phyloP scores from a whole-genome alignment of 2,888 invertebrate species.

The Neoitamus cyanurus region DNA sequence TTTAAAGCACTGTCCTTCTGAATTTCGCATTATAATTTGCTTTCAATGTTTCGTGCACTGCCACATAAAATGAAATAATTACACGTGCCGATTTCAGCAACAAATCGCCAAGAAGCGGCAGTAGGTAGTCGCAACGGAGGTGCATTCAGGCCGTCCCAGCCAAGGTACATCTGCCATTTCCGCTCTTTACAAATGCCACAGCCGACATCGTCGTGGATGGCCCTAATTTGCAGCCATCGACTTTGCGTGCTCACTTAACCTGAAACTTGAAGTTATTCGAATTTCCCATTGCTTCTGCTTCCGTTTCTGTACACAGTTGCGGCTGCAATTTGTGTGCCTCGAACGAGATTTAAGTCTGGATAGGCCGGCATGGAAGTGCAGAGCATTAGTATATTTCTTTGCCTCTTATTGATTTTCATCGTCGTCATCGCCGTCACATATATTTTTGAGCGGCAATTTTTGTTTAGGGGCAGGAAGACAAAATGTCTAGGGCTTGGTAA shows the following conservation, averaged over 20 bases:
- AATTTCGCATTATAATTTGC: background rate
- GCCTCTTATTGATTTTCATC: background rate
- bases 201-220: background rate
- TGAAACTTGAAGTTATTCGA: constrained; percentile 24
- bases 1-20: background rate
- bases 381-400: background rate
- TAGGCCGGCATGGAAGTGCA: background rate
- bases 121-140: background rate
- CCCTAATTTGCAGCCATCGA: constrained; percentile 24
- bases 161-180: background rate
- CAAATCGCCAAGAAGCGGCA: background rate
- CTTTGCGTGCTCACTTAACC: constrained; percentile 25
- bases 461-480: background rate
- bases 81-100: background rate
- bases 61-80: background rate
- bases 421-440: background rate
- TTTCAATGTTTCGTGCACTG: background rate
- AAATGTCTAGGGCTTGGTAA: background rate
- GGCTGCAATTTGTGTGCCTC: background rate
- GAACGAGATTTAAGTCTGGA: background rate
- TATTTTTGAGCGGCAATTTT: background rate
- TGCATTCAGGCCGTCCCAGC: background rate
- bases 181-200: background rate
- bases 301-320: constrained; percentile 2
- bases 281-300: constrained; percentile 7